Conservation (phyloP, 2,888 invertebrate genomes). For the Anaspis maculata region DNA sequence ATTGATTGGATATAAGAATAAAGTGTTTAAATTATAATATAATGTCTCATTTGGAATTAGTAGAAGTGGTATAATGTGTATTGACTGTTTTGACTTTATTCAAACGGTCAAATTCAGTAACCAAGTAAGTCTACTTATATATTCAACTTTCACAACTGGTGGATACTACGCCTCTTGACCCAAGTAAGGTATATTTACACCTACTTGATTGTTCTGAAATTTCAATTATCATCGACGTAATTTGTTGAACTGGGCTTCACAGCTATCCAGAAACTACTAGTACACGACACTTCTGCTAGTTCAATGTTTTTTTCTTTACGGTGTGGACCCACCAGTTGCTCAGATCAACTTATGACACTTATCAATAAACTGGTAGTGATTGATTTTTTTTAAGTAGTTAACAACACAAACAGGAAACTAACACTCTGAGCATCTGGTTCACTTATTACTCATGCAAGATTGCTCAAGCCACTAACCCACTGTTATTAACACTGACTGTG, state of each 20-base stretch:
- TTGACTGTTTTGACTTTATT: too few relatives aligned
- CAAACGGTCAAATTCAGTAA: too few relatives aligned
- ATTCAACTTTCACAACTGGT: too few relatives aligned
- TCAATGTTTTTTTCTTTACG: constrained; percentile 11
- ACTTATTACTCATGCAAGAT: constrained; percentile 16
- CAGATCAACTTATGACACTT: constrained; percentile 16
- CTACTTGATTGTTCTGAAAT: too few relatives aligned
- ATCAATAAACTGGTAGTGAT: too few relatives aligned
- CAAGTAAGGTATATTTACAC: too few relatives aligned
- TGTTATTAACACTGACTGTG: too few relatives aligned
- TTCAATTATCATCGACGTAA: too few relatives aligned
- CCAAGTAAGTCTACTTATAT: too few relatives aligned
- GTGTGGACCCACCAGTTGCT: constrained; percentile 32
- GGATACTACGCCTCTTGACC: too few relatives aligned
- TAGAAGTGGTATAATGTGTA: constrained; percentile 2
- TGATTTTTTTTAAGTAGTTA: background rate
- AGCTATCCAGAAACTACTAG: constrained; percentile 2
- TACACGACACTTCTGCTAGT: constrained; percentile 1
- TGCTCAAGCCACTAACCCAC: constrained; percentile 17
- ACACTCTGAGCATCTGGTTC: constrained; percentile 32
- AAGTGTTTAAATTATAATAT: background rate
- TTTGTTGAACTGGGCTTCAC: too few relatives aligned
- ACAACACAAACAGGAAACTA: constrained; percentile 30
- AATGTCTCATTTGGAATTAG: constrained; percentile 2
- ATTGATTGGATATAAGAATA: constrained; percentile 18